Base-by-base conservation (phyloP, 2,797 vertebrate species). In the Alfaro cultratus region DNA sequence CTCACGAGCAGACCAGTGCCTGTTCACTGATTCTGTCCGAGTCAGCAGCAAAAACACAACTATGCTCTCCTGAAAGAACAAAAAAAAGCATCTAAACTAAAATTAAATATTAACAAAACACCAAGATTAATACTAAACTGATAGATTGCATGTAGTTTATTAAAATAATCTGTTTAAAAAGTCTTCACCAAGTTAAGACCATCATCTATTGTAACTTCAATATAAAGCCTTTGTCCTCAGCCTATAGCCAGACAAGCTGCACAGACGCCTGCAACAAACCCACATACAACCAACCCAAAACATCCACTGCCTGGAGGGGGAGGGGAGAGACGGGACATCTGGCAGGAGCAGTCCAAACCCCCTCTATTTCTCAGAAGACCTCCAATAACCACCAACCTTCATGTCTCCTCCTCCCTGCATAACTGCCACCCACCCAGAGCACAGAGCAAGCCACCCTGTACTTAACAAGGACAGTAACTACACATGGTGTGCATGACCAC, bases 311-410 rank as follows among this genome's bases (percentile, higher is more conserved):
- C 84, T 88, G 74, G 81, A 80, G 88, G 93, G 91, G 91, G 93
- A 87, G 81, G 92, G 93, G 85, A 81, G 76, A 83, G 75, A 85
- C 76, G 53, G 88, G 95, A 96, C 95, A 96, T 96, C 95, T 96
- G 96, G 92, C 93, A 91, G 87, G 80, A 92, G 83, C 79, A 80
- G 91, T 85, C 88, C 87, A 81, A 90, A 67, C 51, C 87, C 93
- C 87, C 88, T 75, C 62, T 26, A 51, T 88, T 84, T 86, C 83
- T 83, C 76, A 83, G 85, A 84, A 86, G 90, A 94, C 91, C 94
- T 83, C 83, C 80, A 86, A 88, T 87, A 91, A 87, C 85, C 75
- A 87, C 82, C 57, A 45, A 86, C 77, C 75, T 76, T 71, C 5
- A 5, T 75, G 74, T 72, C 87, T 72, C 86, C 83, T 79, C 80